A percentile compares a stretch with the other conserved stretches of the same genome.
These are phyloP conservation scores for Dolichallabes microphthalmus DNA, from an alignment of 2,113 vertebrate species.

Conservation along the genomic window DNA sequence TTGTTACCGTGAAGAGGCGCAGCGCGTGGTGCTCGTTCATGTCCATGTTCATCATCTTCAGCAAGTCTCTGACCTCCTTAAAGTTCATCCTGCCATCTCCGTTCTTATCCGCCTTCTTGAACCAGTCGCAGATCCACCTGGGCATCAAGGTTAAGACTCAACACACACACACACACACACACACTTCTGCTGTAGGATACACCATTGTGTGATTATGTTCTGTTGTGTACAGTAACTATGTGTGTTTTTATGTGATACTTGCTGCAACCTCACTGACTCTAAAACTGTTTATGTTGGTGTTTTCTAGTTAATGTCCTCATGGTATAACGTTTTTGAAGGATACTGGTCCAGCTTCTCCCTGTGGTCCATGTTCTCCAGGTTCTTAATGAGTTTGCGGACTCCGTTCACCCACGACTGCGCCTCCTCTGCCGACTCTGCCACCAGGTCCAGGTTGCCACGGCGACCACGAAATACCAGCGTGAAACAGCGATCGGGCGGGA, in stretches of 20 bases:
- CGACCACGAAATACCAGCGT: conserved; percentile 91
- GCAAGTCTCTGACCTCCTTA: conserved; percentile 80
- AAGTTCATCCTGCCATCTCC: conserved; percentile 92
- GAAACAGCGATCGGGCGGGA: conserved; percentile 85
- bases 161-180: neutral
- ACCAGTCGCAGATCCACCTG: conserved; percentile 93
- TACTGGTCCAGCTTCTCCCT: conserved; percentile 91
- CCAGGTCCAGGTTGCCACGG: conserved; percentile 86
- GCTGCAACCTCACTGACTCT: neutral
- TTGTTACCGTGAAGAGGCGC: conserved; percentile 82
- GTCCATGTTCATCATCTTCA: conserved; percentile 93
- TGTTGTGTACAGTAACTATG: neutral
- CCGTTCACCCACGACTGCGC: conserved; percentile 87
- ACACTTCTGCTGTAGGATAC: neutral
- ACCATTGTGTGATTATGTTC: neutral
- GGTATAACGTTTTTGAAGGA: conserved; percentile 66
- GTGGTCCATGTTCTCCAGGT: conserved; percentile 87
- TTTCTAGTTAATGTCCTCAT: neutral
- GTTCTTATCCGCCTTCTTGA: conserved; percentile 91
- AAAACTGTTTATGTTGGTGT: neutral
- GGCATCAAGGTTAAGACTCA: conserved; percentile 70
- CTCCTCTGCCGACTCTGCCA: conserved; percentile 81
- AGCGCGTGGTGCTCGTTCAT: conserved; percentile 89
- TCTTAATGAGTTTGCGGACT: conserved; percentile 82
- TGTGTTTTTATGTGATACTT: neutral